A percentile compares a stretch with the other conserved stretches of the same genome.
Conservation (phyloP, 1,140 invertebrate species). For the Acromyrmex heyeri region DNA sequence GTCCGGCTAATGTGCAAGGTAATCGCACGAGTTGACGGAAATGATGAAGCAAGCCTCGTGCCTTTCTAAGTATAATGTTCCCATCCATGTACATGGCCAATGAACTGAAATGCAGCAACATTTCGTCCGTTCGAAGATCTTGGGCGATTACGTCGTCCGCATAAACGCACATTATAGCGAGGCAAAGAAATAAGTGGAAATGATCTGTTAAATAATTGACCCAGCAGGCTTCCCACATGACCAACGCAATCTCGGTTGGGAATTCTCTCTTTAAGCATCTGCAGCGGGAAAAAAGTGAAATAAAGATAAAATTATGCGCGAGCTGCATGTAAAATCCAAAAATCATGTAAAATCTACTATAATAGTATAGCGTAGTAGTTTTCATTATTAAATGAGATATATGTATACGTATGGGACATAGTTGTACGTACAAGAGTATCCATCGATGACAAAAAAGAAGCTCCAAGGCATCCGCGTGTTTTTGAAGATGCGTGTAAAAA, state of each 20-base stretch:
- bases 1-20: constrained; percentile 94
- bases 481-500: constrained; percentile 94
- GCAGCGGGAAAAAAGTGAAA: constrained; percentile 52
- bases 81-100: constrained; percentile 99
- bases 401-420: not conserved
- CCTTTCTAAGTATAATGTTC: constrained; percentile 95
- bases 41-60: constrained; percentile 95
- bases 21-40: constrained; percentile 94
- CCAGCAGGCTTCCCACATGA: constrained; percentile 98
- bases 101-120: constrained; percentile 97
- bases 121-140: constrained; percentile 96
- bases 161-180: constrained; percentile 96
- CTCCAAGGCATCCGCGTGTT: constrained; percentile 94
- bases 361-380: too few relatives aligned
- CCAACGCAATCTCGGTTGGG: constrained; percentile 93
- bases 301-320: not conserved
- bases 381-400: not conserved
- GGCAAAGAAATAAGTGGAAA: constrained; percentile 96
- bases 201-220: constrained; percentile 97
- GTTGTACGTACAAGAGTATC: constrained; percentile 93
- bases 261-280: constrained; percentile 96
- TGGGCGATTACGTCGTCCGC: constrained; percentile 97
- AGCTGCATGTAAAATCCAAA: too few relatives aligned
- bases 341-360: too few relatives aligned
- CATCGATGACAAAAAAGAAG: constrained; percentile 97